Conservation (phyloP, 2,797 vertebrate genomes). For the Chaunax sp. region DNA sequence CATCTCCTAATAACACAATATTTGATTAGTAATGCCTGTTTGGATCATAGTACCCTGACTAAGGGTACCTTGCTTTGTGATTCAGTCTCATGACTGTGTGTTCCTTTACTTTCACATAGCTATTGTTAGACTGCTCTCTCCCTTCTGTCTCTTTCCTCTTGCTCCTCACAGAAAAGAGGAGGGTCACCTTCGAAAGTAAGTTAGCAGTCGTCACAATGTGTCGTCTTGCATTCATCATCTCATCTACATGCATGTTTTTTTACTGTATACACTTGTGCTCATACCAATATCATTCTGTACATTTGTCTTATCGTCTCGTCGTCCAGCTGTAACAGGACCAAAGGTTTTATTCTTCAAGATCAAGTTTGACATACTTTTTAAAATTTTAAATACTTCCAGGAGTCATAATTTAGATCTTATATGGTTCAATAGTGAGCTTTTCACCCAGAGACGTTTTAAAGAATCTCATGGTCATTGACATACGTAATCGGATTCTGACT, state of each 20-base stretch:
- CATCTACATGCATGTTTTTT: slow-evolving; percentile 51
- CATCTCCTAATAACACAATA: slow-evolving; percentile 9
- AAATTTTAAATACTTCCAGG: neutral
- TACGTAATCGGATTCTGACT: slow-evolving; percentile 51
- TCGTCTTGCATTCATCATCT: slow-evolving; percentile 38
- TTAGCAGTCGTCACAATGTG: slow-evolving; percentile 63
- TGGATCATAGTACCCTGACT: neutral
- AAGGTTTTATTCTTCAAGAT: slow-evolving; percentile 6
- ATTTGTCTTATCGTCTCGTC: slow-evolving; percentile 32
- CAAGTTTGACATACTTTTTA: slow-evolving; percentile 1
- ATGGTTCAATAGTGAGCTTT: slow-evolving; percentile 30
- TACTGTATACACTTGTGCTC: slow-evolving; percentile 9
- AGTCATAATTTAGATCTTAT: slow-evolving; percentile 34
- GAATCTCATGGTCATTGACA: slow-evolving; percentile 60
- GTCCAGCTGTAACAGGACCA: slow-evolving; percentile 26
- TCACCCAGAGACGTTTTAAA: slow-evolving; percentile 47
- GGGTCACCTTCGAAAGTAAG: slow-evolving; percentile 90
- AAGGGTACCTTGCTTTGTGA: slow-evolving; percentile 54
- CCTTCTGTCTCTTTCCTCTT: slow-evolving; percentile 76
- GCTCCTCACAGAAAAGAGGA: slow-evolving; percentile 87
- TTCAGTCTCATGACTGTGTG: slow-evolving; percentile 54
- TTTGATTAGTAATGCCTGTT: slow-evolving; percentile 3
- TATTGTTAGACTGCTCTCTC: slow-evolving; percentile 75
- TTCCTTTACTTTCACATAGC: slow-evolving; percentile 57
- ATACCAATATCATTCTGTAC: slow-evolving; percentile 15